A percentile compares a stretch with the other conserved stretches of the same genome.
phyloP scores from a whole-genome alignment of 1,140 invertebrate genomes.

The Hylaeus anthracinus region DNA sequence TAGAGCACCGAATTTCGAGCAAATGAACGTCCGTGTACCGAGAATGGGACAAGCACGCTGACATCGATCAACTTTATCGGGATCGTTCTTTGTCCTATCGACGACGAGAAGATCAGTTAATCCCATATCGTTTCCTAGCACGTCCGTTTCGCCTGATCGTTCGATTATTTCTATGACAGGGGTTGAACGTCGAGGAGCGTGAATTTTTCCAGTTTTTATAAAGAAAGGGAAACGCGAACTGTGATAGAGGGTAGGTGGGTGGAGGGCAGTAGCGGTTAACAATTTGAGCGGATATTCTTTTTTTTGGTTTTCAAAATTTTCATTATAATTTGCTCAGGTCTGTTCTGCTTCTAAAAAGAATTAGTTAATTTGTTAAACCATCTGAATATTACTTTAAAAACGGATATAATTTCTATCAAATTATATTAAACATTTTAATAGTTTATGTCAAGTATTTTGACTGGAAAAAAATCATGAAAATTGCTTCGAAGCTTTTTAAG shows the following conservation, averaged over 20 bases:
- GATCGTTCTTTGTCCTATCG: conserved; percentile 33
- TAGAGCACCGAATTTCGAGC: conserved; percentile 12
- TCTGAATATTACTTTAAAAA: too few species aligned
- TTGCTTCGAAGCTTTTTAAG: too few species aligned
- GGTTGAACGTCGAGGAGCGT: conserved; percentile 36
- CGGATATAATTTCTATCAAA: too few species aligned
- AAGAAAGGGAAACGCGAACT: neutral
- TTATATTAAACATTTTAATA: too few species aligned
- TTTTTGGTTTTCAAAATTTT: too few species aligned
- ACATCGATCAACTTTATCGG: conserved; percentile 1
- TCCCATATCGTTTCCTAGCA: neutral
- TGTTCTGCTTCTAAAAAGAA: too few species aligned
- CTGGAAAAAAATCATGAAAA: too few species aligned
- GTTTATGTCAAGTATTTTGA: too few species aligned
- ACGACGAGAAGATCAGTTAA: conserved; percentile 23
- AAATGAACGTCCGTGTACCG: neutral
- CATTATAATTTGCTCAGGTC: too few species aligned
- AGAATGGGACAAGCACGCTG: neutral
- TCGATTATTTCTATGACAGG: conserved; percentile 52
- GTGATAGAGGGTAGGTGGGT: neutral
- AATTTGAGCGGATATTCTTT: too few species aligned
- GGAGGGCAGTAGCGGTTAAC: too few species aligned
- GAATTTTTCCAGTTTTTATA: conserved; percentile 39
- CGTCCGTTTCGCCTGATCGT: conserved; percentile 28
- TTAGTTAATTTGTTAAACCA: too few species aligned